These are phyloP conservation scores for Tetramorium parvispinum DNA, from an alignment of 1,140 invertebrate species.

Conservation along the genomic window DNA sequence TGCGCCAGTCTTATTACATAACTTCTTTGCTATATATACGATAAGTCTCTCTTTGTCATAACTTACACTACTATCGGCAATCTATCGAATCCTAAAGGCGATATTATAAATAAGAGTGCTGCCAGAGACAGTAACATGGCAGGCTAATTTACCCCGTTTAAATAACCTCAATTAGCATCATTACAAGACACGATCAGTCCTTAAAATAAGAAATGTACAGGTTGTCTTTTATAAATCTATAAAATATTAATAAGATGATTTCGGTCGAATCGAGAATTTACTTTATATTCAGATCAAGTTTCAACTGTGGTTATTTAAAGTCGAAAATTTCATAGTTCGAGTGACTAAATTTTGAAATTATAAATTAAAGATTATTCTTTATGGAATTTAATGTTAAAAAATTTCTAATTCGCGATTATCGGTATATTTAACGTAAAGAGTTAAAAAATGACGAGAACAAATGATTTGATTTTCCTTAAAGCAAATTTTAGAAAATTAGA, in stretches of 20 bases:
- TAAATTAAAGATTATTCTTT: neutral
- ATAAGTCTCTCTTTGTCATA: slow-evolving; percentile 16
- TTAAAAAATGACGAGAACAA: neutral
- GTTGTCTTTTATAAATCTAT: neutral
- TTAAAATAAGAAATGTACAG: neutral
- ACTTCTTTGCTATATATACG: neutral
- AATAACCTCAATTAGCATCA: slow-evolving; percentile 10
- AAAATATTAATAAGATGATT: neutral
- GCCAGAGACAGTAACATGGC: neutral
- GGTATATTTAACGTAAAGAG: neutral
- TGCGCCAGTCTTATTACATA: neutral
- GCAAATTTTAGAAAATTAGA: neutral
- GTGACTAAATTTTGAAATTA: neutral
- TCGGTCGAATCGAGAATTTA: neutral
- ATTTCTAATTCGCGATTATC: neutral
- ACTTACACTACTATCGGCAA: slow-evolving; percentile 5
- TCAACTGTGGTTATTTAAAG: neutral
- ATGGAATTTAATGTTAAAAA: neutral
- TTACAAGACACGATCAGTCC: neutral
- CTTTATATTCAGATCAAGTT: neutral
- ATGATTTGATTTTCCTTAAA: neutral
- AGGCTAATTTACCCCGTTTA: slow-evolving; percentile 30
- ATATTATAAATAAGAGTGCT: slow-evolving; percentile 6
- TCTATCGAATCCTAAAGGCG: neutral
- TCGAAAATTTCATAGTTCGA: neutral